phyloP scores from a whole-genome alignment of 2,113 vertebrate species.

The Vombatus ursinus region DNA sequence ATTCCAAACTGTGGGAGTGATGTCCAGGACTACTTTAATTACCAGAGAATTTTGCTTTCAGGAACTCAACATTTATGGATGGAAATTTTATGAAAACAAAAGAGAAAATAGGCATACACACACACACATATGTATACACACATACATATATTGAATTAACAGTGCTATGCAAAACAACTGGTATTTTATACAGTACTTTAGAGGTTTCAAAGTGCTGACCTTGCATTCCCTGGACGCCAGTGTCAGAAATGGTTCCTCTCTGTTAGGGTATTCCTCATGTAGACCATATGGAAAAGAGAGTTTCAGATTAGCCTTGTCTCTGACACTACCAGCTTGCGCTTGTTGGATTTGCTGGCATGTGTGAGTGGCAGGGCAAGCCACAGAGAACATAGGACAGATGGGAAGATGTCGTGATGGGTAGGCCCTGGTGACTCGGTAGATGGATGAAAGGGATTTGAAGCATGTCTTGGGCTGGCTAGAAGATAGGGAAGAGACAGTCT shows the following conservation, averaged over 20 bases:
- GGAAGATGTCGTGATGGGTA: too few species aligned
- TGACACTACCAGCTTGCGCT: background rate
- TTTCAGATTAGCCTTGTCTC: background rate
- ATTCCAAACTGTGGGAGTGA: constrained; percentile 1
- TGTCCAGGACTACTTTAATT: constrained; percentile 35
- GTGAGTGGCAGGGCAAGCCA: background rate
- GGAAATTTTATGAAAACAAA: background rate
- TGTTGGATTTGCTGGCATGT: background rate
- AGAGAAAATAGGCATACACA: background rate
- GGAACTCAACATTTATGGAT: background rate
- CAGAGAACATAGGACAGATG: background rate
- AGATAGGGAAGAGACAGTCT: background rate
- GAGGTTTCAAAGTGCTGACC: background rate
- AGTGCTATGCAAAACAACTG: background rate
- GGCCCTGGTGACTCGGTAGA: background rate
- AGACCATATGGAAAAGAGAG: background rate
- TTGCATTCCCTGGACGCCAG: too few species aligned
- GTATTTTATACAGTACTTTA: background rate
- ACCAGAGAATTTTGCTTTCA: background rate
- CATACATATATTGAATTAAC: background rate
- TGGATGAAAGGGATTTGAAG: background rate
- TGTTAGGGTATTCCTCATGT: too few species aligned
- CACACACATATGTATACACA: too few species aligned
- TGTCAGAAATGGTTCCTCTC: background rate
- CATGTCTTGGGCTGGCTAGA: background rate